Conservation (phyloP, 1,140 invertebrate species). For the Drosophila pruinosa region DNA sequence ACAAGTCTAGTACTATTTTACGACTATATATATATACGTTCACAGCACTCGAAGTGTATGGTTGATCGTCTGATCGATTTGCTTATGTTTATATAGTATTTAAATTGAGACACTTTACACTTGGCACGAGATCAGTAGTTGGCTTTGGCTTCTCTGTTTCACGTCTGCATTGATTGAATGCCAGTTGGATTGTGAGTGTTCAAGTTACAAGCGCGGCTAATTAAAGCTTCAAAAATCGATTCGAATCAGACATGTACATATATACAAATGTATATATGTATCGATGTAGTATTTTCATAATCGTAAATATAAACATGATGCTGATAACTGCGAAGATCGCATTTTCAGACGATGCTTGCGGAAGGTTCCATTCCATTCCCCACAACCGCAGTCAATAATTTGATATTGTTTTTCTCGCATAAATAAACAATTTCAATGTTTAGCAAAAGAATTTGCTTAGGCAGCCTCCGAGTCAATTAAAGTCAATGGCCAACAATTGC, state of each 20-base stretch:
- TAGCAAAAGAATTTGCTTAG: neutral
- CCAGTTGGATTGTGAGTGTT: slow-evolving; percentile 72
- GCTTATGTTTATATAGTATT: slow-evolving; percentile 16
- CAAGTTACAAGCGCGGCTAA: slow-evolving; percentile 68
- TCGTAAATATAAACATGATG: slow-evolving; percentile 27
- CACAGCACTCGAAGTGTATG: slow-evolving; percentile 12
- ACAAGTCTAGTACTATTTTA: neutral
- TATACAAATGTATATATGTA: slow-evolving; percentile 15
- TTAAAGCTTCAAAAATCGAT: slow-evolving; percentile 65
- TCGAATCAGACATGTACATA: slow-evolving; percentile 14
- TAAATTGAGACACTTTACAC: slow-evolving; percentile 47
- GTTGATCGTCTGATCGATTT: neutral
- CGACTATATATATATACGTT: neutral
- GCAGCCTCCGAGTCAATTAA: neutral
- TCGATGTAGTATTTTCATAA: slow-evolving; percentile 16
- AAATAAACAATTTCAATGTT: slow-evolving; percentile 14
- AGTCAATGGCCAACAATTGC: neutral
- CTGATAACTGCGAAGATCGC: slow-evolving; percentile 42
- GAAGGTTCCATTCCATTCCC: slow-evolving; percentile 22
- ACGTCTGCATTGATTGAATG: slow-evolving; percentile 78
- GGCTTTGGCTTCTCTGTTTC: slow-evolving; percentile 28
- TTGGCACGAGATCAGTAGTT: slow-evolving; percentile 46
- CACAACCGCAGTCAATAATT: slow-evolving; percentile 30
- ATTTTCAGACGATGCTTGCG: slow-evolving; percentile 31
- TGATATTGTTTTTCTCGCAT: slow-evolving; percentile 13